A percentile compares a stretch with the other conserved stretches of the same genome.
Conservation (phyloP, 2,888 invertebrate species). For the Hirtodrosophila cameraria region DNA sequence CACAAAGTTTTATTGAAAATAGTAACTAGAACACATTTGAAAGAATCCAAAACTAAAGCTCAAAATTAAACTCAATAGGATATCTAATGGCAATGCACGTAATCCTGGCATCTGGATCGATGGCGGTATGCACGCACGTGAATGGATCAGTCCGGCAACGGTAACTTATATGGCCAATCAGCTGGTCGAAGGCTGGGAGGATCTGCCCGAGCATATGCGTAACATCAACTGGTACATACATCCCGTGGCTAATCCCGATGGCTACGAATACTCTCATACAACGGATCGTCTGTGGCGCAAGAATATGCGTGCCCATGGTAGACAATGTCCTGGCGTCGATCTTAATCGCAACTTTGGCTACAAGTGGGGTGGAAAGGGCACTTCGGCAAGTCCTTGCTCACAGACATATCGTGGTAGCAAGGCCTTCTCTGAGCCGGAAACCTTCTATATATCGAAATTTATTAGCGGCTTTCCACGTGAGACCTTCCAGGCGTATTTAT, state of each 20-base stretch:
- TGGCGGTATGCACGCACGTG: slow-evolving; percentile 93
- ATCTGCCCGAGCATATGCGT: slow-evolving; percentile 88
- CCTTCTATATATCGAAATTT: slow-evolving; percentile 87
- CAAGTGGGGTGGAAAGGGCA: slow-evolving; percentile 94
- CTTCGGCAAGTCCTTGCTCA: slow-evolving; percentile 92
- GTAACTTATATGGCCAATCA: slow-evolving; percentile 91
- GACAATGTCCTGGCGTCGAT: slow-evolving; percentile 90
- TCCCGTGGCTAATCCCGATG: slow-evolving; percentile 92
- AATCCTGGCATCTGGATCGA: slow-evolving; percentile 90
- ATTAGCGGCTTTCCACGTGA: slow-evolving; percentile 84
- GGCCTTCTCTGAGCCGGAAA: slow-evolving; percentile 95
- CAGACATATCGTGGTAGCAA: slow-evolving; percentile 91
- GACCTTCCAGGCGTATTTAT: slow-evolving; percentile 88
- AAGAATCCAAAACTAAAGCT: no score
- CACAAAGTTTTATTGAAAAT: no score
- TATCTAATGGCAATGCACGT: slow-evolving; percentile 88
- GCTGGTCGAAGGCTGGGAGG: slow-evolving; percentile 88
- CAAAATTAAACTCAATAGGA: slow-evolving; percentile 82
- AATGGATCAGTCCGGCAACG: slow-evolving; percentile 94
- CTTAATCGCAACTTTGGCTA: slow-evolving; percentile 95
- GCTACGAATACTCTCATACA: slow-evolving; percentile 94
- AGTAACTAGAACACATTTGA: no score
- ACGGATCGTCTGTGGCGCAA: slow-evolving; percentile 93
- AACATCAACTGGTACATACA: slow-evolving; percentile 93
- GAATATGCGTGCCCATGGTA: slow-evolving; percentile 87